A percentile compares a stretch with the other conserved stretches of the same genome.
Evolutionary conservation across 2,797 vertebrate species (phyloP).

Genomic region (Microctenopoma stevenorrisi): DNA sequence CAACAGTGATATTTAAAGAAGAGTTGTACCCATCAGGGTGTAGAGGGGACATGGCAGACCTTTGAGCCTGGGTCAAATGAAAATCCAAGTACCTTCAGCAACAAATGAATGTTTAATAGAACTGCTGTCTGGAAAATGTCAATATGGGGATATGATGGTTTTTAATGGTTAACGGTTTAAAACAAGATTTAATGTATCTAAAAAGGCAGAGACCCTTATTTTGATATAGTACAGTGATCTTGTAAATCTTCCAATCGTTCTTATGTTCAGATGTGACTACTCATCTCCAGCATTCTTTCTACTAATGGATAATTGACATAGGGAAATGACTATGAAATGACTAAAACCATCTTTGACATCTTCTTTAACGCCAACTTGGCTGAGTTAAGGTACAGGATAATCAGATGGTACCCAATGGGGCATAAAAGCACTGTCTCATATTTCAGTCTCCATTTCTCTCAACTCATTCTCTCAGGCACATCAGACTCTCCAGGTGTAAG

Average conservation of each 20-base stretch:
- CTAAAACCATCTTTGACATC: slow-evolving; percentile 20
- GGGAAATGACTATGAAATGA: background rate
- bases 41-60: slow-evolving; percentile 64
- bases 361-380: slow-evolving; percentile 41
- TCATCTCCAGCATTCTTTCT: background rate
- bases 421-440: slow-evolving; percentile 48
- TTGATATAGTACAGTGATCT: background rate
- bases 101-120: slow-evolving; percentile 20
- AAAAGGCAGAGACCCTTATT: background rate
- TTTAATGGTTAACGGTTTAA: background rate
- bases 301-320: background rate
- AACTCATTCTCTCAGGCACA: slow-evolving; percentile 82
- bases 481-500: slow-evolving; percentile 84
- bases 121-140: background rate
- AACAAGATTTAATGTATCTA: background rate
- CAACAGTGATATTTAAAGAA: slow-evolving; percentile 39
- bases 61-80: slow-evolving; percentile 43
- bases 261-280: background rate
- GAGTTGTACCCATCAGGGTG: slow-evolving; percentile 72
- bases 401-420: slow-evolving; percentile 37
- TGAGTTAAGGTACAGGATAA: slow-evolving; percentile 58
- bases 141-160: background rate
- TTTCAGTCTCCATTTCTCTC: slow-evolving; percentile 69
- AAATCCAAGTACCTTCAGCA: slow-evolving; percentile 62
- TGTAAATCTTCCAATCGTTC: background rate